These are phyloP conservation scores for Alosa sapidissima DNA, from an alignment of 2,797 vertebrate genomes.

Conservation along the genomic window DNA sequence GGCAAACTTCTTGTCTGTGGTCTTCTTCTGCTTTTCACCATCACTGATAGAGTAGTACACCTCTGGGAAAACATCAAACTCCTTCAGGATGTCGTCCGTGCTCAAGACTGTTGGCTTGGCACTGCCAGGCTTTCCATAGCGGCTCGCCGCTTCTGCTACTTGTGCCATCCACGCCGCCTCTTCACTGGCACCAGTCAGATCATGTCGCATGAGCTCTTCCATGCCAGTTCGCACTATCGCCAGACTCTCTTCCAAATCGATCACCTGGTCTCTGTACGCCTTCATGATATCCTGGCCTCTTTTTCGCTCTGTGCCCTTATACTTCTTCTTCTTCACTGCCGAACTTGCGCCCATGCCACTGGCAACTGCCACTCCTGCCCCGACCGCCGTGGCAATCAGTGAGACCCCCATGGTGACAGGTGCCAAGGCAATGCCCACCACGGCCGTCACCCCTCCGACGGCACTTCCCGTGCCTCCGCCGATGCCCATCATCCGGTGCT, in stretches of 20 bases:
- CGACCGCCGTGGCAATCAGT: conserved; percentile 62
- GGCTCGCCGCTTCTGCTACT: conserved; percentile 49
- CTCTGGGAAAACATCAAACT: conserved; percentile 58
- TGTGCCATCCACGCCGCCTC: conserved; percentile 50
- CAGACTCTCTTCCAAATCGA: conserved; percentile 60
- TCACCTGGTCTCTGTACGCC: conserved; percentile 49
- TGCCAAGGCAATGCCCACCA: conserved; percentile 65
- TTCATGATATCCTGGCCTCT: conserved; percentile 55
- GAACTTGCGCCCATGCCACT: conserved; percentile 58
- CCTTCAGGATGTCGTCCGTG: conserved; percentile 55
- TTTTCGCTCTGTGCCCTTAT: conserved; percentile 37
- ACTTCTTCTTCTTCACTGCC: conserved; percentile 53
- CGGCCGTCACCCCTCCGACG: conserved; percentile 63
- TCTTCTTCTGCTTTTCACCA: conserved; percentile 56
- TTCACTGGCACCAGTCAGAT: conserved; percentile 46
- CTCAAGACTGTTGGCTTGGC: conserved; percentile 35
- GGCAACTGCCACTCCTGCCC: conserved; percentile 61
- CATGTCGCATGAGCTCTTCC: conserved; percentile 60
- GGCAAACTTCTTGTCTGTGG: conserved; percentile 56
- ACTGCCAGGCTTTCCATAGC: neutral
- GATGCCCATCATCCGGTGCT: conserved; percentile 57
- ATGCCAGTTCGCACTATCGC: conserved; percentile 57
- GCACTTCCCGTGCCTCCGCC: conserved; percentile 67
- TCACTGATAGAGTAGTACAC: conserved; percentile 58
- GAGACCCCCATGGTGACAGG: conserved; percentile 66